These are phyloP conservation scores for Ahaetulla prasina DNA, from an alignment of 2,113 vertebrate species.

Conservation along the genomic window DNA sequence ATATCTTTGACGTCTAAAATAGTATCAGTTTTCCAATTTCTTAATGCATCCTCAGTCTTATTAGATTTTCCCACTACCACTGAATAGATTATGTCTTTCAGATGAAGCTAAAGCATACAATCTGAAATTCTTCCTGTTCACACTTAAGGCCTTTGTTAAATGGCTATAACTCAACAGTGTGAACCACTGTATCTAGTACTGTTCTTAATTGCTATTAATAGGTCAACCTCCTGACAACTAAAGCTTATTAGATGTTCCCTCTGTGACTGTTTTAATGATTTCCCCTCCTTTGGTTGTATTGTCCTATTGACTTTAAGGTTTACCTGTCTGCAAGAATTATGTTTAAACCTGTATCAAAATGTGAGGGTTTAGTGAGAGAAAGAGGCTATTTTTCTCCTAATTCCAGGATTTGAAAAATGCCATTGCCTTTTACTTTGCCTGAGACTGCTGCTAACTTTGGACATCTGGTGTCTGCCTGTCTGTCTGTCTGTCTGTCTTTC, in stretches of 20 bases:
- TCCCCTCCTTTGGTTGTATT: not conserved
- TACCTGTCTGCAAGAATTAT: not conserved
- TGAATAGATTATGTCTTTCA: not conserved
- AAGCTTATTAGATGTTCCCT: not conserved
- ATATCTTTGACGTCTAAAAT: not conserved
- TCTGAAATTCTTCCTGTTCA: not conserved
- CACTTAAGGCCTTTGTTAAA: not conserved
- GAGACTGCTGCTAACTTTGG: not conserved
- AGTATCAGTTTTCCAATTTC: not conserved
- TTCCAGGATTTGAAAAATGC: not conserved
- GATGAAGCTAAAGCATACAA: not conserved
- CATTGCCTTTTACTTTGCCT: not conserved
- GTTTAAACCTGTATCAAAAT: not conserved
- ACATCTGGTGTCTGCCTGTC: not conserved
- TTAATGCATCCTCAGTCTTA: not conserved
- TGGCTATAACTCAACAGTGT: not conserved
- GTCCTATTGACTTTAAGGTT: not conserved
- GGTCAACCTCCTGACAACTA: not conserved
- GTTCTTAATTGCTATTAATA: not conserved
- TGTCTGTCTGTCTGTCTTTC: not conserved
- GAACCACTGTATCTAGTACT: not conserved
- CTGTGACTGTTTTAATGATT: not conserved
- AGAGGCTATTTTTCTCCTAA: not conserved
- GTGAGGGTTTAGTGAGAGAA: not conserved
- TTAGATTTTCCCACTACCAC: not conserved